Base-by-base conservation (phyloP, 1,140 invertebrate genomes). In the Drosophila subobscura region DNA sequence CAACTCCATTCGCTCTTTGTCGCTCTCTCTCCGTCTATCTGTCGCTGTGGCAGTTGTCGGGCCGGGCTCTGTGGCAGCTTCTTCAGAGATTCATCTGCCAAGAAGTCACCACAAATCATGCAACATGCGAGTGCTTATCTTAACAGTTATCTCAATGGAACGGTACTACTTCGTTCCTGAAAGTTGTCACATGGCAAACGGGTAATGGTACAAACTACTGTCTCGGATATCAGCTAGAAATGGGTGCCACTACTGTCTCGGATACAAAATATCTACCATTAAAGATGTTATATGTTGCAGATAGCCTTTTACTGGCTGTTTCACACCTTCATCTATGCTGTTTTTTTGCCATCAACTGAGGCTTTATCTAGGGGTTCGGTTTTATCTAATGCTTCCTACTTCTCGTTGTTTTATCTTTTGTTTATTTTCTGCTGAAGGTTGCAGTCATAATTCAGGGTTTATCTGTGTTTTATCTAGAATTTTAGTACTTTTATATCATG, bases 31-130 rank as follows among this genome's bases (percentile, higher is more conserved):
- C 25, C 16, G 16, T 29, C 49, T 53, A 7, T 14, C 10, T 16
- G 23, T 33, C 44, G 50, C n/a, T 41, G 45, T 60, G 55, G 46
- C 40, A 37, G 50, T 41, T 40, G 44, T 37, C 23, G 20, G 46
- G 45, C 29, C 29, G 20, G 51, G 45, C 29, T 58, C 47, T 44
- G 46, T 16, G 60, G 33, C 45, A 37, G 52, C 27, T 45, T 65
- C 33, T 41, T 56, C n/a, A 7, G 22, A 40, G 42, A 53, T 44
- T 33, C 61, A 40, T 49, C 55, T 59, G 54, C 63, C 65, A 72
- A 72, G 59, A 72, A 72, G 59, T 64, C 72, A 58, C 61, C 61
- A 74, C 71, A 75, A 75, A 75, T 75, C 72, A 75, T 49, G 71
- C 70, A 73, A 73, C 71, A 52, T 47, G 29, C 41, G 4, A 25